Percentiles rank a stretch among this genome's conserved stretches.
Evolutionary conservation across 2,797 vertebrate genomes (phyloP).

Genomic region (Galagoides demidoff): DNA sequence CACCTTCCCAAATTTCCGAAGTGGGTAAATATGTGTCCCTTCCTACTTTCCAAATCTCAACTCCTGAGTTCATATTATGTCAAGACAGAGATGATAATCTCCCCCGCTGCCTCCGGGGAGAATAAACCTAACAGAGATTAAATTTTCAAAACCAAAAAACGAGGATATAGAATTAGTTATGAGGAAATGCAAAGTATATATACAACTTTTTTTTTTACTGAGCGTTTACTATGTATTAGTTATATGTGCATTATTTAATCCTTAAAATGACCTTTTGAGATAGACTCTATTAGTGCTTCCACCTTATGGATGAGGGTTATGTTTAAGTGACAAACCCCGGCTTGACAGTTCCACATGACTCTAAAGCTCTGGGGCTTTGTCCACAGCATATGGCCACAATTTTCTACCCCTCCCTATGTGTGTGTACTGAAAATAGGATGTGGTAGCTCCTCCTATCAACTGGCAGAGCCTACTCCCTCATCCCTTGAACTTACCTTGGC

Average conservation of each 20-base stretch:
- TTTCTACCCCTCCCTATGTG: rapidly evolving
- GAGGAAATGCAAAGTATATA: background rate
- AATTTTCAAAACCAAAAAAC: background rate
- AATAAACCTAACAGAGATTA: background rate
- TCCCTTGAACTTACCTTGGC: background rate
- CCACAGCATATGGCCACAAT: background rate
- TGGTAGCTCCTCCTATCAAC: background rate
- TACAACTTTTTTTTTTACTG: background rate
- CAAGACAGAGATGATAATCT: background rate
- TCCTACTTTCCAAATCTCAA: background rate
- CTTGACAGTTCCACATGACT: background rate
- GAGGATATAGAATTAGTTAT: background rate
- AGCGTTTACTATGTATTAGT: background rate
- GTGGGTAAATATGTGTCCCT: background rate
- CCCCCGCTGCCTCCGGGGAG: background rate
- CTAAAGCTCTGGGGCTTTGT: background rate
- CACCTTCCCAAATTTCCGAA: background rate
- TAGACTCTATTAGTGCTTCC: background rate
- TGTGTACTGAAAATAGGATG: background rate
- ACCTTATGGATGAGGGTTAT: background rate
- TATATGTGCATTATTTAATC: background rate
- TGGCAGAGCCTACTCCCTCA: background rate
- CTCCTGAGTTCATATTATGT: background rate
- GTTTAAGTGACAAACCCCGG: background rate
- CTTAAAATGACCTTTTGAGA: background rate